Evolutionary conservation across 2,888 invertebrate genomes (phyloP), one percentile per base, ranked within the genome.

Genomic region (Tenthredo livida): DNA sequence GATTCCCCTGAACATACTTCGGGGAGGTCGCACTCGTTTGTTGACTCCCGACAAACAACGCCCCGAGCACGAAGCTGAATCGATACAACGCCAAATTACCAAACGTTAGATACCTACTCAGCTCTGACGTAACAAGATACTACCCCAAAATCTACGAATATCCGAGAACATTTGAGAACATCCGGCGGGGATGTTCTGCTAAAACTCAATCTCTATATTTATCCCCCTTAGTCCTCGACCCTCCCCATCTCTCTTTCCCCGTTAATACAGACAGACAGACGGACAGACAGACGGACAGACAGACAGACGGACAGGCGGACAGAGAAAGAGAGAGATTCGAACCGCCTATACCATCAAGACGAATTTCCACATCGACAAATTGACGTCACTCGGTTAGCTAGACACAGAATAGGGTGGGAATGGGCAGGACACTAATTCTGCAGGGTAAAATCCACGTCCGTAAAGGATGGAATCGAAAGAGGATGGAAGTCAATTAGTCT

Each of bases 21-120:
- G 29, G 98, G 98, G 47, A 99, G 95, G 94, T 99, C 99, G 93
- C 99, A 99, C 92, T 99, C 99, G 93, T 98, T 98, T 86, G 95
- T 95, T 0, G 98, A 95, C 84, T 97, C 96, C 29, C 99, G 96
- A 93, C 99, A 99, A 85, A 97, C 94, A 70, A 96, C 95, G 25
- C 98, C 98, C 85, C 96, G 95, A 15, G 95, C 94, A 87, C 96
- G 96, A 84, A 98, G 94, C 97, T 97, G 93, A 1, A 90, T 89
- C 83, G 73, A 61, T 29, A 85, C 50, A 54, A 86, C 80, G n/a
- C 77, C 21, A 65, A 77, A 84, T 77, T 78, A 78, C 61, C 40
- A 54, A 73, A 21, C 29, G 47, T 73, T 21, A 50, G 47, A 40
- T 43, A 67, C 61, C 15, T 43, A 67, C 61, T 47, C 47, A 47